Percentiles rank a stretch among this genome's conserved stretches.
Evolutionary conservation across 2,797 vertebrate species (phyloP).

Genomic region (Sebastes oblongus): DNA sequence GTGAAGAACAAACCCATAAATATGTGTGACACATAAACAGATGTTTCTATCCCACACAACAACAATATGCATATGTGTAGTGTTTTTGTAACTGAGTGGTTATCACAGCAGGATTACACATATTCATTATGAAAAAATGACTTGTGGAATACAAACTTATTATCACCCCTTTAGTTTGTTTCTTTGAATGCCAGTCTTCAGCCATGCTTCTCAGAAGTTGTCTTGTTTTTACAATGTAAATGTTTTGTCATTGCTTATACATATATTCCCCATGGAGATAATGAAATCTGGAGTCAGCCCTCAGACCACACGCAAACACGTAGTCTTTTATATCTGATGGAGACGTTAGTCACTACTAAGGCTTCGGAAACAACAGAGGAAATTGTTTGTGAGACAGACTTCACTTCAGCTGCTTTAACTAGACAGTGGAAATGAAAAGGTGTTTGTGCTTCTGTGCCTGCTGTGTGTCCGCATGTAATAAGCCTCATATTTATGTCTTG

Average conservation of each 20-base stretch:
- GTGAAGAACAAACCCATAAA: not conserved
- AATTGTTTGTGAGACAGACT: not conserved
- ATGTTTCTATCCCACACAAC: not conserved
- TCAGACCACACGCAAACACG: not conserved
- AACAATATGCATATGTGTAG: not conserved
- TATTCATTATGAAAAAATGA: not conserved
- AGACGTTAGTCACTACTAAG: not conserved
- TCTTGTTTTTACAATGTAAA: not conserved
- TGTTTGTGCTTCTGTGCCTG: not conserved
- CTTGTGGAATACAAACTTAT: not conserved
- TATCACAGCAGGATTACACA: not conserved
- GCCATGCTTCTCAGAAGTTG: not conserved
- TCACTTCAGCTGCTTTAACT: not conserved
- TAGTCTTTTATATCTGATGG: not conserved
- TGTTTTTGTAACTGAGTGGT: not conserved
- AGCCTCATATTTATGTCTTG: constrained; percentile 9
- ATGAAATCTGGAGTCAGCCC: not conserved
- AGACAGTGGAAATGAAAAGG: not conserved
- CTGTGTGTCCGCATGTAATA: not conserved
- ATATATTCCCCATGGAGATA: not conserved
- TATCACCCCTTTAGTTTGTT: not conserved
- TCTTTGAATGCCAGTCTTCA: not conserved
- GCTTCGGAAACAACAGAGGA: not conserved
- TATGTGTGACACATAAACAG: not conserved
- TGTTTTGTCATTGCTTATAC: not conserved